Base-by-base conservation (phyloP, 2,888 invertebrate species). In the Thymelicus lineola region DNA sequence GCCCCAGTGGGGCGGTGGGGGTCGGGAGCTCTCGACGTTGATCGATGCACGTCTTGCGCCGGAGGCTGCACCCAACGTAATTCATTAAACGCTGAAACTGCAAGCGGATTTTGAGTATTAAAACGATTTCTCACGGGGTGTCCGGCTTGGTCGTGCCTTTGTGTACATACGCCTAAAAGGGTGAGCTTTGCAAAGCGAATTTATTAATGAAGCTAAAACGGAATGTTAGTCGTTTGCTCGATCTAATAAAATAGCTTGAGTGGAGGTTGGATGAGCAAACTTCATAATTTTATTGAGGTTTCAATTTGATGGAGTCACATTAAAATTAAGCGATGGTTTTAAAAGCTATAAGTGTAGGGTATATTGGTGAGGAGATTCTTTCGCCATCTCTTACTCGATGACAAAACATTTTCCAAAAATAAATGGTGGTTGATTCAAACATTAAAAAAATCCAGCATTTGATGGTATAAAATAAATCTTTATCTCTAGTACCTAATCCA, bases 41-140 rank as follows among this genome's bases (percentile, higher is more conserved):
- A 95, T 95, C 95, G 94, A 95, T 95, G 94, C 94, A 94, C 94
- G 94, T 95, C 94, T 94, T 94, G 94, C 94, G 94, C 94, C 94
- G 91, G 94, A 91, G 93, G 91, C 92, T 92, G 94, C 93, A 91
- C 87, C 91, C 93, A 88, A 91, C 91, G 93, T 93, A 93, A 93
- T 93, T 93, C 93, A 93, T 93, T 93, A 93, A 93, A 93, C 90
- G 91, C 85, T 92, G 91, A 91, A 91, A 90, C 92, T 93, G 90
- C 90, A 89, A 88, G 90, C 91, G 91, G 92, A 91, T 91, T 93
- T 93, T 92, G 91, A 89, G 91, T 90, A 93, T 92, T 91, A 92
- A 92, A 93, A 90, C 92, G 88, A 93, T 92, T 93, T 90, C 93
- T 93, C 93, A 91, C 89, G 89, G 88, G 55, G 86, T 86, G 90